Base-by-base conservation (phyloP, 2,888 invertebrate genomes). In the Parnassius apollo region DNA sequence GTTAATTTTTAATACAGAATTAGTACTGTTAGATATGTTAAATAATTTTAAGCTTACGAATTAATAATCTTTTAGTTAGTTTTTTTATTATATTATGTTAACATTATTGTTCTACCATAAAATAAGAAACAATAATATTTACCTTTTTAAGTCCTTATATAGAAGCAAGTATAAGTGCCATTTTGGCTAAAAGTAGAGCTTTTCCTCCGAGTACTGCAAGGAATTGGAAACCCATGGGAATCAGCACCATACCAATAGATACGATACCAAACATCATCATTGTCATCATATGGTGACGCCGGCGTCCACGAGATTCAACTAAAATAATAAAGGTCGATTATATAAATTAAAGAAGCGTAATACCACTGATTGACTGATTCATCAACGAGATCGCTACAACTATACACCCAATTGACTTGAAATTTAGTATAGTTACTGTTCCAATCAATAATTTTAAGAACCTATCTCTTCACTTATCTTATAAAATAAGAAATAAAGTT, bases 221-320 rank as follows among this genome's bases (percentile, higher is more conserved):
- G 81, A 97, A 95, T 81, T 97, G 96, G 79, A 97, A 97, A 12
- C 96, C 96, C 94, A 96, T 94, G 0, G 96, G 96, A 12, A 96
- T 91, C 0, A 96, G 79, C 3, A 96, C 94, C 80, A 96, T 94
- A 1, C 96, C 95, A 76, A 96, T 93, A 13, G 96, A 94, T 42
- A 96, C 93, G 18, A 96, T 86, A 0, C 96, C 96, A 76, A 96
- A 96, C 92, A 96, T 94, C 93, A 96, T 94, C 85, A 96, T 93
- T 0, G 96, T 94, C 85, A 96, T 93, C 93, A 96, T 94, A 54
- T 94, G 93, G 54, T 94, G 94, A 60, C 94, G 93, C 7, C 94
- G 92, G 44, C 94, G 93, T 0, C 94, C 93, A 50, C 94, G 93
- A 55, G 86, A 88, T 76, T 86, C 83, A 50, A 76, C 86, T 93